Evolutionary conservation across 2,888 invertebrate species (phyloP), one percentile per base, ranked within the genome.

Genomic region (Hesperia comma): DNA sequence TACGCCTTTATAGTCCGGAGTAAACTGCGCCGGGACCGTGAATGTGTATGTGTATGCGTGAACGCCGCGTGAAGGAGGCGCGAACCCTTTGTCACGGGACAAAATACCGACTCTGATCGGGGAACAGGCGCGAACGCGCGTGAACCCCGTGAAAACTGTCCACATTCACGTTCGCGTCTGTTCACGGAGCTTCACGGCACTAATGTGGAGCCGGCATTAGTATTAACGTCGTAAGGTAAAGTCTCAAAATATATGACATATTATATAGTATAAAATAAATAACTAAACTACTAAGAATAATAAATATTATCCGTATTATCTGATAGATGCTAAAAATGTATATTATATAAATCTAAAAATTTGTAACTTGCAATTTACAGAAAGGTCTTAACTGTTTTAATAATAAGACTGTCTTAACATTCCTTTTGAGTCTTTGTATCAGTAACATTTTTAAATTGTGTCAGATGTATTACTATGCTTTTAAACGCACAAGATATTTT

Each of bases 321-420:
- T 12, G 49, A 49, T 10, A 49, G 49, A 49, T 19, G 49, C 49
- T 19, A n/a, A 53, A 26, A 32, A 53, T 21, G 21, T 14, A 51
- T 21, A 21, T 0, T 21, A 51, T 26, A 5, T 14, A 21, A 21
- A 21, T 10, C 12, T 37, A 10, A 37, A 37, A 12, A 37, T 37
- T 37, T 37, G 37, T 37, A 12, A 37, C 37, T 37, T 37, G 37
- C 15, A 43, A 43, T 46, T 46, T 15, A 46, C 15, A 17, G 7
- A 17, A 46, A 46, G 43, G 21, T 19, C 33, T 26, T 15, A 21
- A 14, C 41, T 53, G 53, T 53, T 40, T 41, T 54, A 54, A 43
- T 55, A 21, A 55, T 43, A 21, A 83, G 81, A 83, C 83, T 85
- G 80, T 81, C 64, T 69, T 69, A 79, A 77, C 85, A 87, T 87